Evolutionary conservation across 2,888 invertebrate genomes (phyloP).

Genomic region (Monoplex corrugatus): DNA sequence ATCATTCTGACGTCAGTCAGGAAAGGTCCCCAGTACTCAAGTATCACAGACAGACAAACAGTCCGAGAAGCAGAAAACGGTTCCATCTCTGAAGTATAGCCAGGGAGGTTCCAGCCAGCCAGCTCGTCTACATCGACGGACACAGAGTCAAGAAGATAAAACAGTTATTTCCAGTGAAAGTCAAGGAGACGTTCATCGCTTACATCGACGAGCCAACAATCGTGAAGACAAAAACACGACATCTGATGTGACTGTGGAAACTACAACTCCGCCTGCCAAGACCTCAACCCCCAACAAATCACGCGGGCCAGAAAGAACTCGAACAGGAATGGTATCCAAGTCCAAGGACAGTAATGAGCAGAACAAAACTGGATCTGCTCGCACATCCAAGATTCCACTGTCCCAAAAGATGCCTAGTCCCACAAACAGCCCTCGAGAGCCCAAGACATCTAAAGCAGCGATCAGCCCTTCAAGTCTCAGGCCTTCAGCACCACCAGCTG

Average conservation of each 20-base stretch:
- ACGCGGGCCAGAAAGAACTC: neutral
- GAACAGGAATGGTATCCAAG: neutral
- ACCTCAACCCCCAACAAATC: neutral
- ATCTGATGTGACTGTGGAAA: neutral
- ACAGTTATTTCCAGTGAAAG: too few relatives aligned
- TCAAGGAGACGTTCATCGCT: too few relatives aligned
- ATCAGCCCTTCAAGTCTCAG: slow-evolving; percentile 49
- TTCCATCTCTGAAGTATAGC: too few relatives aligned
- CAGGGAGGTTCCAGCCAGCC: too few relatives aligned
- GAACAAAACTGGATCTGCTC: neutral
- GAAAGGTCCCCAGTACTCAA: too few relatives aligned
- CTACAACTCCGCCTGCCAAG: neutral
- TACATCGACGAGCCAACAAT: neutral
- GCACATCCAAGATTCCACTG: slow-evolving; percentile 54
- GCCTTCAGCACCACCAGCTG: slow-evolving; percentile 55
- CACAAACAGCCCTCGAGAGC: slow-evolving; percentile 39
- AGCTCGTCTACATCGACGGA: too few relatives aligned
- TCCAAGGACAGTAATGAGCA: neutral
- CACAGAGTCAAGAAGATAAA: too few relatives aligned
- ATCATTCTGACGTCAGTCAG: too few relatives aligned
- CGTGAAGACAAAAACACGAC: neutral
- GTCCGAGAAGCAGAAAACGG: too few relatives aligned
- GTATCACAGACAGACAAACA: too few relatives aligned
- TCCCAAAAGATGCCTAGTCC: slow-evolving; percentile 58
- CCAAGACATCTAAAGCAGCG: slow-evolving; percentile 50